A percentile compares a stretch with the other conserved stretches of the same genome.
phyloP scores from a whole-genome alignment of 2,797 vertebrate species.

The Babyrousa celebensis region DNA sequence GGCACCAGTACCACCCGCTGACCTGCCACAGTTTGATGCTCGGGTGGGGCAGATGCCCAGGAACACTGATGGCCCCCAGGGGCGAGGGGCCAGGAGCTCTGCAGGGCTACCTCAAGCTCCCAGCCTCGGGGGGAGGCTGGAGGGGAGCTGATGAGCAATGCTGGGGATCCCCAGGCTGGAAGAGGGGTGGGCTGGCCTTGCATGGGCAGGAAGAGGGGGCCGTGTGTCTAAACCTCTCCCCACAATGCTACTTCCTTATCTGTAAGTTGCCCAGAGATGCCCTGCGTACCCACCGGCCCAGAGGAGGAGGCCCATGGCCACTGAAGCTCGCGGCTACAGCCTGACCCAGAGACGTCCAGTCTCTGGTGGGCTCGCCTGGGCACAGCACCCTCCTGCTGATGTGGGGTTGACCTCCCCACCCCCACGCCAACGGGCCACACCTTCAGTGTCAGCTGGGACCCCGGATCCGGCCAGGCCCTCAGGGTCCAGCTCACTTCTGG shows the following conservation, averaged over 20 bases:
- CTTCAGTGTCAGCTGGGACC: accelerated
- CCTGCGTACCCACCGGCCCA: accelerated
- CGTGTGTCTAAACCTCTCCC: background rate
- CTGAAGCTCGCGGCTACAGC: accelerated
- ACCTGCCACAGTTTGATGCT: background rate
- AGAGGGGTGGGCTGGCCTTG: background rate
- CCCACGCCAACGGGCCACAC: accelerated
- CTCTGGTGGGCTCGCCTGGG: accelerated
- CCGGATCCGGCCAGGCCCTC: accelerated
- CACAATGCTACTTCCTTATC: background rate
- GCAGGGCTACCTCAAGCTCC: background rate
- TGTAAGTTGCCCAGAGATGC: too few species aligned
- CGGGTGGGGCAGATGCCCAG: accelerated
- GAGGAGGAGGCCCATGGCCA: accelerated
- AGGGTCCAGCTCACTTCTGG: accelerated
- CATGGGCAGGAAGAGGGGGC: accelerated
- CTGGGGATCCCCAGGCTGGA: accelerated
- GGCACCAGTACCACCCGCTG: accelerated
- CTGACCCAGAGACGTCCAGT: accelerated
- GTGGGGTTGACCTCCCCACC: background rate
- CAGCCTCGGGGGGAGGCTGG: accelerated
- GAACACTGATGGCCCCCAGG: accelerated
- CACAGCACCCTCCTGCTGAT: accelerated
- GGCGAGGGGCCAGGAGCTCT: too few species aligned
- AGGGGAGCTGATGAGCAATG: accelerated